Percentiles rank a stretch among this genome's conserved stretches.
phyloP scores from a whole-genome alignment of 2,113 vertebrate species.

The Malurus elegans region DNA sequence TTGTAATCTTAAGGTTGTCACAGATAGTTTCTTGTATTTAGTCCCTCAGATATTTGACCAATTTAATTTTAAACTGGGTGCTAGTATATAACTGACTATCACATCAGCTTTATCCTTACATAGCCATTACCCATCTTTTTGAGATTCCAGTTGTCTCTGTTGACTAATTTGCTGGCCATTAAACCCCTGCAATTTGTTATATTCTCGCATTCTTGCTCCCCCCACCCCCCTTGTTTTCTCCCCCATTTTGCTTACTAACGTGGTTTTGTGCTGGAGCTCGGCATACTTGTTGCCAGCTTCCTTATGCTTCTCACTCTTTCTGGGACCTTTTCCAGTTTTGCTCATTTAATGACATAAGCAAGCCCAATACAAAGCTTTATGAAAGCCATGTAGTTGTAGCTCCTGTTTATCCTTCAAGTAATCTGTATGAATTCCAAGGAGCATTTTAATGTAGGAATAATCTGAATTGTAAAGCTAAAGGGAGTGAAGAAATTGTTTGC shows the following conservation, averaged over 20 bases:
- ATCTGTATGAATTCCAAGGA: not conserved
- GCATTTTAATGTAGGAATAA: not conserved
- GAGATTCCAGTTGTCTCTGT: accelerated
- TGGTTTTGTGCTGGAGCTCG: constrained; percentile 4
- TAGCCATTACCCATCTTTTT: not conserved
- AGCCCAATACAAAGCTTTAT: constrained; percentile 15
- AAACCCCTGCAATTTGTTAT: not conserved
- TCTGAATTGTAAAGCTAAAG: not conserved
- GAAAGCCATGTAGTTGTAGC: not conserved
- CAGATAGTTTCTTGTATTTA: not conserved
- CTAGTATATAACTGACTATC: not conserved
- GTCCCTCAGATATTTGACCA: not conserved
- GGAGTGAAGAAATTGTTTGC: not conserved
- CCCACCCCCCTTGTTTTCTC: not conserved
- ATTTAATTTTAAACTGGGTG: not conserved
- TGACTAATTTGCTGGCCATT: not conserved
- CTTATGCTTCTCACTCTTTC: constrained; percentile 39
- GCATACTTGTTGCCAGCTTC: not conserved
- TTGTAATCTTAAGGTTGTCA: not conserved
- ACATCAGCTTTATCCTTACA: not conserved
- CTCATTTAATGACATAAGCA: constrained; percentile 42
- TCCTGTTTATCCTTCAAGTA: constrained; percentile 18
- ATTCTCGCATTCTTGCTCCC: not conserved
- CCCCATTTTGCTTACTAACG: not conserved
- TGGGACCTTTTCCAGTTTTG: constrained; percentile 51